Evolutionary conservation across 2,888 invertebrate genomes (phyloP).

Genomic region (Hypolimnas misippus): DNA sequence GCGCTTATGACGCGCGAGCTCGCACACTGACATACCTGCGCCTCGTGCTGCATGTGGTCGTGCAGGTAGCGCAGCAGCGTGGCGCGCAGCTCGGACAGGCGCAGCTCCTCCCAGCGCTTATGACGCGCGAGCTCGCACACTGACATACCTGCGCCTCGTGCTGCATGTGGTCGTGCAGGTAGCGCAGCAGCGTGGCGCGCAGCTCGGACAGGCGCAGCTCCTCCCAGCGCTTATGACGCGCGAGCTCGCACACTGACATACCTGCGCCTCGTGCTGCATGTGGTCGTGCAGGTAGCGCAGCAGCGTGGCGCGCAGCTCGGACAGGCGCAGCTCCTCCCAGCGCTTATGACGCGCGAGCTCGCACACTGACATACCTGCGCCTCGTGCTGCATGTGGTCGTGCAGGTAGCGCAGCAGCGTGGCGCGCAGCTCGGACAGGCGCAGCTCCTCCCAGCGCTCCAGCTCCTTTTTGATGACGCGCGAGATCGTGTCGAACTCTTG

Average conservation of each 20-base stretch:
- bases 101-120: not conserved
- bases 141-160: slow-evolving; percentile 83
- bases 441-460: slow-evolving; percentile 95
- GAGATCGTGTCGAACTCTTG: slow-evolving; percentile 98
- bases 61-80: slow-evolving; percentile 1
- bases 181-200: slow-evolving; percentile 1
- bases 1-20: not conserved
- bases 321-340: not conserved
- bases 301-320: slow-evolving; percentile 1
- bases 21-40: not conserved
- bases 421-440: slow-evolving; percentile 95
- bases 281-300: slow-evolving; percentile 1
- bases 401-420: slow-evolving; percentile 95
- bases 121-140: no score
- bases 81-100: not conserved
- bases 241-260: not conserved
- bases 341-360: not conserved
- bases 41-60: slow-evolving; percentile 1
- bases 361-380: slow-evolving; percentile 65
- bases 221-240: not conserved
- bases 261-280: slow-evolving; percentile 1
- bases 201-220: not conserved
- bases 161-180: slow-evolving; percentile 1
- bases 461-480: slow-evolving; percentile 95
- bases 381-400: slow-evolving; percentile 97